Conservation (phyloP, 2,113 vertebrate genomes). For the Hyaena hyaena region DNA sequence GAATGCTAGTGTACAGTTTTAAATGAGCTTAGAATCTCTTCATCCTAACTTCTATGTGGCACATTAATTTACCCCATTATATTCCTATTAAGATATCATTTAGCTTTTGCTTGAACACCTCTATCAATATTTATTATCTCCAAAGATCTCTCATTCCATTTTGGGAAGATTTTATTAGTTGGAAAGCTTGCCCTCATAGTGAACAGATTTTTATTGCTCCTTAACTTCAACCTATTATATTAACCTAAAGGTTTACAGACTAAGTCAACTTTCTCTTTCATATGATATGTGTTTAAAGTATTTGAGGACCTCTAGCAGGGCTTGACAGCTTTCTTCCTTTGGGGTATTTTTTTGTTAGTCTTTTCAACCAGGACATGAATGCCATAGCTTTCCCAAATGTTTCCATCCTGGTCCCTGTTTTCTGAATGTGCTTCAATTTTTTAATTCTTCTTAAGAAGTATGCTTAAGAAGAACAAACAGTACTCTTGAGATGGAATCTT, state of each 20-base stretch:
- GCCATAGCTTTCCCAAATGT: not conserved
- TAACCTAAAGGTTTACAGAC: not conserved
- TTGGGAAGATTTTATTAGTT: conserved; percentile 9
- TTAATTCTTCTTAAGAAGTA: not conserved
- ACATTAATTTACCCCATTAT: not conserved
- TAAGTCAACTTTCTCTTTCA: not conserved
- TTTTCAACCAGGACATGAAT: not conserved
- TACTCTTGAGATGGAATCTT: not conserved
- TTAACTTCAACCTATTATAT: not conserved
- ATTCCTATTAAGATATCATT: not conserved
- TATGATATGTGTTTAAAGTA: not conserved
- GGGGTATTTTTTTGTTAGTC: not conserved
- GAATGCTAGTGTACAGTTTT: not conserved
- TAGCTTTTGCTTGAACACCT: not conserved
- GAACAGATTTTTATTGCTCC: not conserved
- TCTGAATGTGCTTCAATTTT: not conserved
- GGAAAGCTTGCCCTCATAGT: not conserved
- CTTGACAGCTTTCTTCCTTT: not conserved
- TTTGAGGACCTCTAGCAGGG: conserved; percentile 3
- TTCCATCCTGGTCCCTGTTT: not conserved
- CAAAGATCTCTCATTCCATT: not conserved
- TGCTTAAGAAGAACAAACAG: not conserved
- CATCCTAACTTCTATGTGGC: not conserved
- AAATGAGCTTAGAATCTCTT: not conserved
- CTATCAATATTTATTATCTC: not conserved